Evolutionary conservation across 2,888 invertebrate genomes (phyloP).

Genomic region (Monopis laevigella): DNA sequence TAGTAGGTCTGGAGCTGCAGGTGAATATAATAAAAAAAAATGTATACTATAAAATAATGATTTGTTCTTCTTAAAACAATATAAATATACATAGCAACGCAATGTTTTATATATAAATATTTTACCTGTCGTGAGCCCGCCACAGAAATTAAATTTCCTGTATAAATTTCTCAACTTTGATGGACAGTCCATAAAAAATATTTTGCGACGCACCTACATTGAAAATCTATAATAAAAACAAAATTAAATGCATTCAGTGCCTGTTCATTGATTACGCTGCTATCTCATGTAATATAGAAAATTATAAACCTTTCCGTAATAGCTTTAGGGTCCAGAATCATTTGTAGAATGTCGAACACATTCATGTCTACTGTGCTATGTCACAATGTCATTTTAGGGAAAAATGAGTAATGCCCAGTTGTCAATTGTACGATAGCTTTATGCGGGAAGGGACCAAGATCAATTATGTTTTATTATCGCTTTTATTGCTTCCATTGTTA

Average conservation of each 20-base stretch:
- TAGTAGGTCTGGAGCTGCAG: too few relatives aligned
- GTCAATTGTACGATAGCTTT: slow-evolving; percentile 28
- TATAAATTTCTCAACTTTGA: neutral
- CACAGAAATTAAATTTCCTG: neutral
- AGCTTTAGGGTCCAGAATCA: neutral
- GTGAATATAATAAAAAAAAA: too few relatives aligned
- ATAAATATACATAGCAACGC: too few relatives aligned
- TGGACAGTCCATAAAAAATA: neutral
- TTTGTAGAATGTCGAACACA: neutral
- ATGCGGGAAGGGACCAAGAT: slow-evolving; percentile 7
- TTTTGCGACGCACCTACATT: neutral
- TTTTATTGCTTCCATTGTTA: slow-evolving; percentile 9
- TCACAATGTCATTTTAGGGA: slow-evolving; percentile 31
- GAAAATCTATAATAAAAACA: slow-evolving; percentile 10
- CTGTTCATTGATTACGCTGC: slow-evolving; percentile 9
- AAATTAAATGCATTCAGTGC: slow-evolving; percentile 10
- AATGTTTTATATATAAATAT: too few relatives aligned
- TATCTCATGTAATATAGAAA: too few relatives aligned
- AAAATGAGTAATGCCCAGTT: slow-evolving; percentile 40
- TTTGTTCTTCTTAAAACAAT: too few relatives aligned
- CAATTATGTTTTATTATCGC: slow-evolving; percentile 7
- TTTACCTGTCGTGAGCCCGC: too few relatives aligned
- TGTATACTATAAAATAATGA: too few relatives aligned
- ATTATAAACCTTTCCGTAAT: neutral
- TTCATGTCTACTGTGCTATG: slow-evolving; percentile 20